Base-by-base conservation (phyloP, 2,113 vertebrate genomes). In the Spilogale gracilis region DNA sequence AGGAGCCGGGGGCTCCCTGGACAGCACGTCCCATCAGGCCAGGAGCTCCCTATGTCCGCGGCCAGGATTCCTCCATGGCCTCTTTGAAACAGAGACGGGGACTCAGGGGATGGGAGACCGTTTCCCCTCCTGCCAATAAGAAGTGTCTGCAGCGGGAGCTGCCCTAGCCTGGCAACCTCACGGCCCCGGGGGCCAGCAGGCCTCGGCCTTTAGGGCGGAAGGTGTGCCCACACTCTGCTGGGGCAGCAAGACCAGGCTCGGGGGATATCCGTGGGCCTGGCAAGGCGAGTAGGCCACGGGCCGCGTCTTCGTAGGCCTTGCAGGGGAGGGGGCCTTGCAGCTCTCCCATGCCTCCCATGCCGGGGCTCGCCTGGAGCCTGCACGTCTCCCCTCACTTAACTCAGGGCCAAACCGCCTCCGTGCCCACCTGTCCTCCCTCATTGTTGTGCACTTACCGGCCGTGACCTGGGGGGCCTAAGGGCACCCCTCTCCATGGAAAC, bases 21-120 rank as follows among this genome's bases (percentile, higher is more conserved):
- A 98, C 97, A 95, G 98, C 54, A 8, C 98, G 98, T 98, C 97
- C 98, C 89, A 96, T 87, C 94, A 97, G 97, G 38, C 65, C 69
- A 54, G 97, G 98, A 98, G 98, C 96, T 97, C 85, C 97, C 84
- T 63, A 74, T 94, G 78, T 94, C 95, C 73, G 95, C 65, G 93
- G 98, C 95, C 93, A 9, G 97, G 97, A 96, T 86, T 97, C 97
- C 97, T 97, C 97, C 82, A 82, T 95, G 96, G 95, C 95, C 92
- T 96, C 87, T 98, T 97, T 97, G 96, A 97, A 98, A 74, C 90
- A 80, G 91, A 97, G 96, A 88, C 79, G 84, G 73, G 45, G n/a
- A 11, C 80, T 43, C 91, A 20, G 52, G 93, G 82, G 96, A 97
- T 61, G 91, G 96, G 92, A 93, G 9, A 16, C 89, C 69, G 90